Conservation (phyloP, 2,888 invertebrate genomes). For the Scelioninae gen. 2 region DNA sequence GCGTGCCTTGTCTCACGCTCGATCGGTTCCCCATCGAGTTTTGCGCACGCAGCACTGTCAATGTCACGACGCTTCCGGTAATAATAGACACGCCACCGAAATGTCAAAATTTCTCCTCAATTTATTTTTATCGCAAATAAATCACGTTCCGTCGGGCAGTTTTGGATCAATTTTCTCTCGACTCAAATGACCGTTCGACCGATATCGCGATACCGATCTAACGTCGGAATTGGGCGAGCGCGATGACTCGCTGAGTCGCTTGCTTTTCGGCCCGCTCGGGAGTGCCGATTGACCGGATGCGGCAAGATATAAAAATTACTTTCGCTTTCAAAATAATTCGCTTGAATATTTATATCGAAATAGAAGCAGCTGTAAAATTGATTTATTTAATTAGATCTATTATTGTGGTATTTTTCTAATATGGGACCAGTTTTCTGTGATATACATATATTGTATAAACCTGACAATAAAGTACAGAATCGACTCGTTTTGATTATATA, state of each 20-base stretch:
- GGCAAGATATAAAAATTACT: no score
- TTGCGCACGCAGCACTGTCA: constrained; percentile 14
- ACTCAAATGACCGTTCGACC: constrained; percentile 14
- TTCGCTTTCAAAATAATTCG: no score
- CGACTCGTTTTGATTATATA: no score
- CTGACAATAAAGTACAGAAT: no score
- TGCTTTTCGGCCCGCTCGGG: no score
- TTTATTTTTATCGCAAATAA: constrained; percentile 36
- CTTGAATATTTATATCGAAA: no score
- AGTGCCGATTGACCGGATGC: no score
- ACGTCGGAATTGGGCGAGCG: constrained; percentile 4
- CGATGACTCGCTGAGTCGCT: constrained; percentile 5
- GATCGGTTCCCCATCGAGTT: constrained; percentile 3
- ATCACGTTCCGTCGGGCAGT: constrained; percentile 15
- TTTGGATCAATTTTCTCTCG: constrained; percentile 17
- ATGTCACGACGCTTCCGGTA: background rate
- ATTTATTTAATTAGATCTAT: no score
- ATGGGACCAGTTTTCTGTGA: no score
- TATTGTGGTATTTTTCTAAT: no score
- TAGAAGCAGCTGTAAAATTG: no score
- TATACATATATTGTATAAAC: no score
- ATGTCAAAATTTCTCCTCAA: constrained; percentile 23
- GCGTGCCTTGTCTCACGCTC: constrained; percentile 17
- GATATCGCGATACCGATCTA: constrained; percentile 18
- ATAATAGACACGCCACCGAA: constrained; percentile 25